Evolutionary conservation across 1,140 invertebrate genomes (phyloP).

Genomic region (Eriocheir sinensis): DNA sequence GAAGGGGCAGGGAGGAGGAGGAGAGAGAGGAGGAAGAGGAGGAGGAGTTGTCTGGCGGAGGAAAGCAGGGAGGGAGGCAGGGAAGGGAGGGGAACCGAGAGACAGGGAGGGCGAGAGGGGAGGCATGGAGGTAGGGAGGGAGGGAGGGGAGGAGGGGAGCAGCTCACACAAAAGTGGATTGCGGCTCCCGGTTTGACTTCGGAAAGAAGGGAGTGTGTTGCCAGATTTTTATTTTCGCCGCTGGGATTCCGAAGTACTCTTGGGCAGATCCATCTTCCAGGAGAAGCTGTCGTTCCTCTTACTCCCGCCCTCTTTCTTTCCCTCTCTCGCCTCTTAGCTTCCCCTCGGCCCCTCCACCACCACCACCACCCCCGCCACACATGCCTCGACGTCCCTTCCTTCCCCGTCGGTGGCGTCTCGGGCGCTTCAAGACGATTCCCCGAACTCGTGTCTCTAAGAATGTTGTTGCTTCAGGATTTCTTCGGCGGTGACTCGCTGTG

Average conservation of each 20-base stretch:
- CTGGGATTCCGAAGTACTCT: slow-evolving; percentile 69
- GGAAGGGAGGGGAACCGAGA: background rate
- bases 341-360: background rate
- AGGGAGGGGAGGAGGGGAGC: slow-evolving; percentile 14
- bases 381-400: background rate
- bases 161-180: slow-evolving; percentile 27
- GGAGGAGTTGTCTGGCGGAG: background rate
- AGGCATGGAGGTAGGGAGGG: background rate
- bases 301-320: background rate
- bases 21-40: background rate
- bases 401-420: background rate
- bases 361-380: background rate
- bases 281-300: slow-evolving; percentile 29
- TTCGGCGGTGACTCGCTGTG: background rate
- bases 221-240: slow-evolving; percentile 76
- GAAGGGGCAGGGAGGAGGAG: background rate
- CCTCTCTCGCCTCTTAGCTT: background rate
- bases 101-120: background rate
- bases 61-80: slow-evolving; percentile 5
- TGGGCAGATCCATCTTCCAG: slow-evolving; percentile 64
- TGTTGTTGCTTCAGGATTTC: background rate
- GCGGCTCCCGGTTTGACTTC: slow-evolving; percentile 43
- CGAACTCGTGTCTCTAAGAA: background rate
- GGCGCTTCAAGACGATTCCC: background rate
- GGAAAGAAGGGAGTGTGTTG: slow-evolving; percentile 66